Evolutionary conservation across 2,888 invertebrate species (phyloP), one percentile per base, ranked within the genome.

Genomic region (Theodoxus fluviatilis): DNA sequence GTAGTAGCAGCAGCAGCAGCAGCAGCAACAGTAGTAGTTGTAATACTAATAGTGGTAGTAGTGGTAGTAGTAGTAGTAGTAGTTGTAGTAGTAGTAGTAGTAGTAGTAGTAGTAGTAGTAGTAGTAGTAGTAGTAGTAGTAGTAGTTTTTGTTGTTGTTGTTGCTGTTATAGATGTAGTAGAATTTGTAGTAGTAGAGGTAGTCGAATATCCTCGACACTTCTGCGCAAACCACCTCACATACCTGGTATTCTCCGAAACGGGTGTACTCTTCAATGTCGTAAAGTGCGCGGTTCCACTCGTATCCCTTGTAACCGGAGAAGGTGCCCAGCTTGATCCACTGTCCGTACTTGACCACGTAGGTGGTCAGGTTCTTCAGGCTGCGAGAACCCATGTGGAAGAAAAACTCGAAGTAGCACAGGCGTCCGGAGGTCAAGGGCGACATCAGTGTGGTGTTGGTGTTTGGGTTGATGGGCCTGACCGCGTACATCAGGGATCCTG

Each of bases 201-300:
- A n/a, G n/a, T n/a, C n/a, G n/a, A n/a, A n/a, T n/a, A n/a, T n/a
- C n/a, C n/a, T n/a, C n/a, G n/a, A n/a, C n/a, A n/a, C n/a, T n/a
- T n/a, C n/a, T n/a, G n/a, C n/a, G n/a, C n/a, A n/a, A n/a, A n/a
- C n/a, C n/a, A n/a, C n/a, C n/a, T 15, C 22, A 33, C n/a, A n/a
- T 55, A 67, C 67, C 67, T 67, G 67, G n/a, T 67, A 67, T 49
- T 33, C 57, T 4, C 67, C 67, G 38, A 67, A 67, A 38, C 57
- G 55, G 3, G 67, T 67, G 67, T 67, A 67, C 31, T 57, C 57
- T 31, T 49, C 67, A 38, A 67, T 67, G 57, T 67, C 67, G 22
- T 49, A 31, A 4, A 67, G 37, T 22, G 37, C 38, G 28, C 67
- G 47, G 35, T 67, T 57, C 67, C 67, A 67, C 25, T 33, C 55